Evolutionary conservation across 2,888 invertebrate species (phyloP), one percentile per base, ranked within the genome.

Genomic region (Sminthurinus aureus): DNA sequence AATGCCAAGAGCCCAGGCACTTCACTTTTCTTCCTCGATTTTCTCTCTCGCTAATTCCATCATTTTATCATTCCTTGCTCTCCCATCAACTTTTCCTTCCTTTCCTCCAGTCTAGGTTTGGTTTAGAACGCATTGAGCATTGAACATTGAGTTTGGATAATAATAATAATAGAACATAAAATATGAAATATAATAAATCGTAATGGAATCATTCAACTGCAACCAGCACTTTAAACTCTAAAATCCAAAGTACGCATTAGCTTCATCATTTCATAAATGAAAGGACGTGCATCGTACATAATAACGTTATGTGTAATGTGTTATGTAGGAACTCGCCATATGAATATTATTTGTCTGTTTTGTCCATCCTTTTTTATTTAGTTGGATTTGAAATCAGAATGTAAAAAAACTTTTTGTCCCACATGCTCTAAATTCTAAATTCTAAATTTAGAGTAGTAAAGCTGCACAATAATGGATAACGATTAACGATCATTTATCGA

Each of bases 191-290:
- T 38, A 38, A 38, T 24, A 22, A 73, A 73, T 73, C 24, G 73
- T 11, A 73, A 73, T 73, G 26, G 26, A 24, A 73, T 26, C 73
- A 73, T 73, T 73, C 73, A 24, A 73, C 73, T 73, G 73, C 20
- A 73, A 26, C 26, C 24, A 73, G 73, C 73, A 73, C 73, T 73
- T 58, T 58, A 58, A 58, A 58, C 38, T 38, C 38, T 38, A 38
- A 38, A 38, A 6, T 38, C 1, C 38, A 6, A 1, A 38, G 1
- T 38, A 38, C 38, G 38, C 38, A 38, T 38, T 6, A 38, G 38
- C 38, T 38, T 38, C 38, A 38, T 38, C 38, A 6, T 38, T 38
- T 38, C 38, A 38, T 38, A 38, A 38, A 38, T 38, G 38, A 38
- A 38, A 38, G 15, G 1, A 58, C 58, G 18, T 58, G 9, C 2